A percentile compares a stretch with the other conserved stretches of the same genome.
Conservation (phyloP, 2,888 invertebrate genomes). For the Oconnorella tubifera region DNA sequence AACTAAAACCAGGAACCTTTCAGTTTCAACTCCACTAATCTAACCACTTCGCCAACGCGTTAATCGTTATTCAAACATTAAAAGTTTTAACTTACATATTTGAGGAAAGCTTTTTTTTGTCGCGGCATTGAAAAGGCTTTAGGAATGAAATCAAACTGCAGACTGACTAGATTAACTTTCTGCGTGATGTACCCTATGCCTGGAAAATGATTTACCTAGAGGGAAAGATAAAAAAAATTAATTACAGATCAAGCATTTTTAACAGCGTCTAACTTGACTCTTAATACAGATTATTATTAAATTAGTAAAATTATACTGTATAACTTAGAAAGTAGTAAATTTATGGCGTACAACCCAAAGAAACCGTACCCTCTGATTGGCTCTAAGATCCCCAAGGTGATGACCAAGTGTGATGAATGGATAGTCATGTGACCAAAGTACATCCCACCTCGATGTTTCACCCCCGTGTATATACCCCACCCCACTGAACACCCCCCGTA, state of each 20-base stretch:
- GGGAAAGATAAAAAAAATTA: slow-evolving; percentile 1
- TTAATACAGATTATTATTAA: background rate
- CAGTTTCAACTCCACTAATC: no score
- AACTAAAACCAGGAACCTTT: no score
- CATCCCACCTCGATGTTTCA: slow-evolving; percentile 64
- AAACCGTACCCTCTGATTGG: slow-evolving; percentile 65
- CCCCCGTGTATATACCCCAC: background rate
- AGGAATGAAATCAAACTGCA: slow-evolving; percentile 73
- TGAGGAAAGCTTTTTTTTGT: slow-evolving; percentile 68
- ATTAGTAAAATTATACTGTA: background rate
- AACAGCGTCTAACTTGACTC: background rate
- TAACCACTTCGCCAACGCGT: no score
- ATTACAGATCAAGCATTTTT: background rate
- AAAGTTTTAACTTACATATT: slow-evolving; percentile 64
- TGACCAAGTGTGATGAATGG: slow-evolving; percentile 67
- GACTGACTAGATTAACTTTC: slow-evolving; percentile 81
- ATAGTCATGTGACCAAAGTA: slow-evolving; percentile 92
- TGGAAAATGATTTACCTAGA: slow-evolving; percentile 82
- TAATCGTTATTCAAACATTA: no score
- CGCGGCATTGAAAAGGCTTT: slow-evolving; percentile 81
- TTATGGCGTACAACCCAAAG: background rate
- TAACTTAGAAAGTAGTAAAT: background rate
- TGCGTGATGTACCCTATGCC: slow-evolving; percentile 89
- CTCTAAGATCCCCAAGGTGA: slow-evolving; percentile 63
- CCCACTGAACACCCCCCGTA: background rate